A percentile compares a stretch with the other conserved stretches of the same genome.
These are phyloP conservation scores for Drosophila rellima DNA, from an alignment of 2,888 invertebrate genomes.

Conservation along the genomic window DNA sequence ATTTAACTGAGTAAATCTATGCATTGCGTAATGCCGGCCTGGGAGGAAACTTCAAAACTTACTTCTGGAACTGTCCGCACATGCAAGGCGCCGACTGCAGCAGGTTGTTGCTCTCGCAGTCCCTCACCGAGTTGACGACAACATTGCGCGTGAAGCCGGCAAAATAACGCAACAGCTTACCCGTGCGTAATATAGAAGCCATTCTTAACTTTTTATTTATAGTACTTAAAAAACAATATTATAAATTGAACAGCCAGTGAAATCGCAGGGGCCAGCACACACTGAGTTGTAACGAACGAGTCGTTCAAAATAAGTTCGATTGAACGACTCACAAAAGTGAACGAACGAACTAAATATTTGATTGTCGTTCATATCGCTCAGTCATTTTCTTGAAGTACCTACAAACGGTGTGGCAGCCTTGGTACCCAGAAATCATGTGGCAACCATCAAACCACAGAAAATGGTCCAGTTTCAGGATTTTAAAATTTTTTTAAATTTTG, in stretches of 20 bases:
- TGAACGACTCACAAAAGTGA: no score
- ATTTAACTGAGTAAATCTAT: constrained; percentile 16
- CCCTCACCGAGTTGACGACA: constrained; percentile 89
- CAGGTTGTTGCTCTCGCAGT: constrained; percentile 88
- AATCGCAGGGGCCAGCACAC: constrained; percentile 36
- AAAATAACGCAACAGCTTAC: constrained; percentile 91
- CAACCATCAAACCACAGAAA: no score
- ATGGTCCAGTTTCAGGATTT: no score
- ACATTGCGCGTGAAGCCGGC: constrained; percentile 90
- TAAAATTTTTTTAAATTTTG: no score
- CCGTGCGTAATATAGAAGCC: constrained; percentile 87
- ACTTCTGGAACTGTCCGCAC: constrained; percentile 86
- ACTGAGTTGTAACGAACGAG: no score
- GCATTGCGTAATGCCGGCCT: constrained; percentile 76
- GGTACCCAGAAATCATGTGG: no score
- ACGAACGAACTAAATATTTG: no score
- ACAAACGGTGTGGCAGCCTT: no score
- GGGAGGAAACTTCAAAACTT: constrained; percentile 55
- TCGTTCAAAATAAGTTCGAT: no score
- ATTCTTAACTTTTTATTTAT: constrained; percentile 62
- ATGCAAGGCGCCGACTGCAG: constrained; percentile 86
- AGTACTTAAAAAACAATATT: constrained; percentile 42
- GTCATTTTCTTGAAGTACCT: no score
- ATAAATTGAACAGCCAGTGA: constrained; percentile 6
- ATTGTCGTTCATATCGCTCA: no score